Percentiles rank a stretch among this genome's conserved stretches.
Evolutionary conservation across 1,140 invertebrate genomes (phyloP).

Genomic region (Sitophilus oryzae): DNA sequence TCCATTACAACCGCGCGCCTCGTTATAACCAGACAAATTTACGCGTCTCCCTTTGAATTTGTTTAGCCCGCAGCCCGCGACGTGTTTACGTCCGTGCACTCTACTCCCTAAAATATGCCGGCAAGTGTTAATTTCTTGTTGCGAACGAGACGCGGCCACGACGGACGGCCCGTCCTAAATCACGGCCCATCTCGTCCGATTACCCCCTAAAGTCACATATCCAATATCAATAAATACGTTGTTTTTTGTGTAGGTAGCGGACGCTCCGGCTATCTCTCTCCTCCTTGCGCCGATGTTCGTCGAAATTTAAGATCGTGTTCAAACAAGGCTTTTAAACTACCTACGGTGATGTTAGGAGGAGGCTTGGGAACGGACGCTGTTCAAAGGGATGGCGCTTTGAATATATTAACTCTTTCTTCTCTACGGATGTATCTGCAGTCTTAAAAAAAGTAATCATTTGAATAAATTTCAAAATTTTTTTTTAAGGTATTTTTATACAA

Average conservation of each 20-base stretch:
- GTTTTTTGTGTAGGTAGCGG: constrained; percentile 27
- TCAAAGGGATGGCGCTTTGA: too few relatives aligned
- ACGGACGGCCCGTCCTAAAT: constrained; percentile 17
- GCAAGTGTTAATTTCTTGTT: constrained; percentile 24
- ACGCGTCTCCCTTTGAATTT: neutral
- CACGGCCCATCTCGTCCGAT: constrained; percentile 17
- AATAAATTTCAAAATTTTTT: too few relatives aligned
- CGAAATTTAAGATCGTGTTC: constrained; percentile 25
- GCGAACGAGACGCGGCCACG: constrained; percentile 18
- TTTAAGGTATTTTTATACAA: too few relatives aligned
- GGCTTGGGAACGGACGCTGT: constrained; percentile 13
- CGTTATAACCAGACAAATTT: constrained; percentile 13
- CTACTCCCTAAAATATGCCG: constrained; percentile 11
- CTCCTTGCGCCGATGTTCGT: too few relatives aligned
- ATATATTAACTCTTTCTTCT: too few relatives aligned
- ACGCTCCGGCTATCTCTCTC: too few relatives aligned
- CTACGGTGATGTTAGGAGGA: constrained; percentile 24
- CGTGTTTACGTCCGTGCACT: constrained; percentile 4
- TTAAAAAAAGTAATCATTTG: too few relatives aligned
- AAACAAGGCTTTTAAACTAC: constrained; percentile 27
- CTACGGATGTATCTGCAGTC: too few relatives aligned
- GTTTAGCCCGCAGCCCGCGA: too few relatives aligned
- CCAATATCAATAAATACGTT: constrained; percentile 28
- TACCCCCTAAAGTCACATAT: constrained; percentile 28
- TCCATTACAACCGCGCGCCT: too few relatives aligned